A percentile compares a stretch with the other conserved stretches of the same genome.
phyloP scores from a whole-genome alignment of 2,888 invertebrate species.

The Nemoura dubitans region DNA sequence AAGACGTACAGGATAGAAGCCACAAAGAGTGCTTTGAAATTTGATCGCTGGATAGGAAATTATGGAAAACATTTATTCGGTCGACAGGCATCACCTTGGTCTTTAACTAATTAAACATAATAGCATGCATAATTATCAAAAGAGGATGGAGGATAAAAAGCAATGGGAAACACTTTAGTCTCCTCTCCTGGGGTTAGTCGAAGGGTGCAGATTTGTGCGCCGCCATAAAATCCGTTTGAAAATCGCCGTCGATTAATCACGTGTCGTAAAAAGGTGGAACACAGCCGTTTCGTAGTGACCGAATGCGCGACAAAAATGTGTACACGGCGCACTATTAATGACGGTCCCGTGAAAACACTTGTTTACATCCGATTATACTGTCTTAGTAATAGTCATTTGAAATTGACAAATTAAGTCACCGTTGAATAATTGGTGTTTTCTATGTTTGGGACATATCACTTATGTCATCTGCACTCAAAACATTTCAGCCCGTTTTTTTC shows the following conservation, averaged over 20 bases:
- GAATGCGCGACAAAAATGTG: background rate
- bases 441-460: constrained; percentile 21
- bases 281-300: background rate
- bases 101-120: constrained; percentile 4
- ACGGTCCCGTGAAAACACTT: background rate
- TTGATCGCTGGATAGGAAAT: background rate
- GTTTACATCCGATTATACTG: background rate
- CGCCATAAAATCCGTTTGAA: background rate
- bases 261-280: background rate
- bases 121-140: background rate
- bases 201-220: background rate
- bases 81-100: background rate
- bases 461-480: constrained; percentile 20
- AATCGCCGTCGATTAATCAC: background rate
- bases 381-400: constrained; percentile 7
- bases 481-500: background rate
- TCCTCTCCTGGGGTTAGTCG: background rate
- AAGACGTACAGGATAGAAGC: background rate
- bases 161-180: background rate
- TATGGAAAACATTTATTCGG: background rate
- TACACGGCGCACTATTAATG: background rate
- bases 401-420: constrained; percentile 20
- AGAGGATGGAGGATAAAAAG: background rate
- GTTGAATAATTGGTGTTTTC: constrained; percentile 10
- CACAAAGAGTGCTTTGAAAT: background rate